These are phyloP conservation scores for Steinernema carpocapsae DNA, from an alignment of 2,888 invertebrate genomes.

Conservation along the genomic window DNA sequence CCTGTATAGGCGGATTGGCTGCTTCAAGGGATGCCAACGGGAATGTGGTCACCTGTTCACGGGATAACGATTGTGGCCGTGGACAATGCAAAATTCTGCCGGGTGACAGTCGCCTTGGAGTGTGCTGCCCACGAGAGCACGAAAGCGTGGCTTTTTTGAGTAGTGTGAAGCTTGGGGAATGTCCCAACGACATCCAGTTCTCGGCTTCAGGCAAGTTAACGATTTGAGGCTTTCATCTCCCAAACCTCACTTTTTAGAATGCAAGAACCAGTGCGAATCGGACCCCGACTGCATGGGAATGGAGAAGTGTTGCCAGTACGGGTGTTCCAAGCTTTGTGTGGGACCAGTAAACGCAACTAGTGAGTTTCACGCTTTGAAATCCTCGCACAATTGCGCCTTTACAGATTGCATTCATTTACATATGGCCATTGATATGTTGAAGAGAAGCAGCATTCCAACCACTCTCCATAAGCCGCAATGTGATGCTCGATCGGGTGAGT, in stretches of 20 bases:
- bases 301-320: conserved; percentile 44
- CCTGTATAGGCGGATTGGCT: conserved; percentile 37
- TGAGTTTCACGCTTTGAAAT: conserved; percentile 34
- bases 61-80: conserved; percentile 41
- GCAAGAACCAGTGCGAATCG: conserved; percentile 40
- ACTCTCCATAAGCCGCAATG: conserved; percentile 40
- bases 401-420: conserved; percentile 43
- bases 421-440: conserved; percentile 35
- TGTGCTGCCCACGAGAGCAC: conserved; percentile 41
- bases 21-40: conserved; percentile 23
- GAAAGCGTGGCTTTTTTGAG: conserved; percentile 5
- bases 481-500: conserved; percentile 35
- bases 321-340: conserved; percentile 44
- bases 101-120: conserved; percentile 36
- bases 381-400: background rate
- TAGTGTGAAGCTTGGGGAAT: conserved; percentile 3
- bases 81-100: conserved; percentile 37
- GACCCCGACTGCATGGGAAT: conserved; percentile 45
- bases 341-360: conserved; percentile 47
- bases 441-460: conserved; percentile 17
- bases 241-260: too few species aligned
- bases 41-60: conserved; percentile 35
- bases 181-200: conserved; percentile 17
- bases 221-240: conserved; percentile 22
- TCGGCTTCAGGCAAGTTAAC: conserved; percentile 19